phyloP scores from a whole-genome alignment of 2,888 invertebrate species.

The Hypercompe scribonia region DNA sequence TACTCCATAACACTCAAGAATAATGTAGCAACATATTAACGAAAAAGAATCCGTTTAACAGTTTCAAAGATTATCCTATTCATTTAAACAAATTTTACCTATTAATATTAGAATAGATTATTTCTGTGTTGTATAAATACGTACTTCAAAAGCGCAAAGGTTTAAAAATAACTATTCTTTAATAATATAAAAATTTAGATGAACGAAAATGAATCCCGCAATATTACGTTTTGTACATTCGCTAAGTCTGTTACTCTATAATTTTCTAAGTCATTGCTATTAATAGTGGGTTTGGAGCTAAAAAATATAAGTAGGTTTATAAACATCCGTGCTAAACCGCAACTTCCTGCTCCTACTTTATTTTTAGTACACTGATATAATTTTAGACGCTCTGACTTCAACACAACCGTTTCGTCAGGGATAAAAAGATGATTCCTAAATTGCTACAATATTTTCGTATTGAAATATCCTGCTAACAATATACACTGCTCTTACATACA shows the following conservation, averaged over 20 bases:
- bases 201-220: not conserved
- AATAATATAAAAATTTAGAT: not conserved
- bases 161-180: not conserved
- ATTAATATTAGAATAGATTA: no score
- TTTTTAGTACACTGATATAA: not conserved
- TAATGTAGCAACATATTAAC: no score
- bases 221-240: not conserved
- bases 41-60: no score
- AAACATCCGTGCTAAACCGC: not conserved
- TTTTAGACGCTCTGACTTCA: not conserved
- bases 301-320: not conserved
- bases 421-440: not conserved
- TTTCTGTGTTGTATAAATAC: not conserved
- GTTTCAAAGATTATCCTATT: no score
- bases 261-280: not conserved
- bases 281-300: not conserved
- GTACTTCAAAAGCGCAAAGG: not conserved
- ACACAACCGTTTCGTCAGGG: not conserved
- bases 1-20: no score
- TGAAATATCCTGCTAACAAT: not conserved
- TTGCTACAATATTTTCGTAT: not conserved
- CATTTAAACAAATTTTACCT: no score
- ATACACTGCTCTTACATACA: not conserved
- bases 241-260: not conserved
- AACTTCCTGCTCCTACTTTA: not conserved